Conservation (phyloP, 2,888 invertebrate species). For the Incurvaria masculella region DNA sequence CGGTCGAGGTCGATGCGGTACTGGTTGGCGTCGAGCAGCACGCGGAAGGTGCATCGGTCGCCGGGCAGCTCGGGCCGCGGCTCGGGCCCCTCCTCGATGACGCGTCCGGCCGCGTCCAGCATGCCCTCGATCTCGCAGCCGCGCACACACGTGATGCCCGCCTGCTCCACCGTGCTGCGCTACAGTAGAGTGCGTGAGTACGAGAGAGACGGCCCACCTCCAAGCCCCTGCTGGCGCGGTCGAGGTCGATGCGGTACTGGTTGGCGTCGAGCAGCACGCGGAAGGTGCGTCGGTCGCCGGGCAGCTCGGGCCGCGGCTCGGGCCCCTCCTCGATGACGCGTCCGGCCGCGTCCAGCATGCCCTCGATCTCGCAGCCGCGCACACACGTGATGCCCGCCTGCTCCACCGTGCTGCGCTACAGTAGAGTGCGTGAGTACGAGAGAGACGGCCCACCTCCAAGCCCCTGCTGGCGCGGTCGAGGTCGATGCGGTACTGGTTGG, state of each 20-base stretch:
- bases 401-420: slow-evolving; percentile 81
- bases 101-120: slow-evolving; percentile 91
- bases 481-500: slow-evolving; percentile 94
- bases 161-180: slow-evolving; percentile 87
- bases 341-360: slow-evolving; percentile 94
- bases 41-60: slow-evolving; percentile 87
- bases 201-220: no score
- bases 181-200: no score
- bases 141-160: slow-evolving; percentile 86
- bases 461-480: slow-evolving; percentile 81
- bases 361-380: slow-evolving; percentile 97
- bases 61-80: slow-evolving; percentile 84
- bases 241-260: slow-evolving; percentile 94
- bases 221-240: slow-evolving; percentile 72
- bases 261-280: slow-evolving; percentile 95
- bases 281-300: slow-evolving; percentile 88
- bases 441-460: slow-evolving; percentile 68
- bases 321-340: slow-evolving; percentile 96
- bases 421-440: no score
- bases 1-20: slow-evolving; percentile 90
- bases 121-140: slow-evolving; percentile 99
- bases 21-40: slow-evolving; percentile 96
- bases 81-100: slow-evolving; percentile 95
- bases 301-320: slow-evolving; percentile 81
- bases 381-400: slow-evolving; percentile 92